phyloP scores from a whole-genome alignment of 2,113 vertebrate species.

The Indri indri region DNA sequence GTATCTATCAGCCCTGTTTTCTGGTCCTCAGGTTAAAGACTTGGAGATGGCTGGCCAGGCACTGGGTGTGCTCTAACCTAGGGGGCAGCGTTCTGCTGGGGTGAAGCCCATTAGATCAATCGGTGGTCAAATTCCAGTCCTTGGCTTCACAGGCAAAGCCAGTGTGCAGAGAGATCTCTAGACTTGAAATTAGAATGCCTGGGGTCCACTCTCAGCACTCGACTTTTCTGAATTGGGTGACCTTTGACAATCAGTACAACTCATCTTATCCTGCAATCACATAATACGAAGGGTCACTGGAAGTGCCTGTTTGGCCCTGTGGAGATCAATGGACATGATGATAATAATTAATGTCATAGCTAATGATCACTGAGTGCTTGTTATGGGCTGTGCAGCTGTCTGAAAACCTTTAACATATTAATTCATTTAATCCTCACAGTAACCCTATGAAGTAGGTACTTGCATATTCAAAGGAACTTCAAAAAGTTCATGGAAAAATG shows the following conservation, averaged over 20 bases:
- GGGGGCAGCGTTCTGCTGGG: not conserved
- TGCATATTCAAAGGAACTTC: not conserved
- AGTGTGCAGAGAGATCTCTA: not conserved
- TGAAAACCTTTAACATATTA: not conserved
- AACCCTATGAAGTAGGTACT: not conserved
- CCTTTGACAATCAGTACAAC: not conserved
- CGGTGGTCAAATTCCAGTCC: not conserved
- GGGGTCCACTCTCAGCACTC: not conserved
- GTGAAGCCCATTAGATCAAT: not conserved
- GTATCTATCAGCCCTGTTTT: not conserved
- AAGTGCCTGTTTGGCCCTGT: not conserved
- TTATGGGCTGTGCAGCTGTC: not conserved
- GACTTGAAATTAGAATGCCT: not conserved
- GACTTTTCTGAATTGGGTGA: not conserved
- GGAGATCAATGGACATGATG: not conserved
- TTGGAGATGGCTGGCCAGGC: not conserved
- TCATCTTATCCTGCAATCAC: not conserved
- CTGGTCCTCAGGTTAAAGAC: not conserved
- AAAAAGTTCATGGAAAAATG: too few relatives aligned
- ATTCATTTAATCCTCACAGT: not conserved
- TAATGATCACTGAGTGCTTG: not conserved
- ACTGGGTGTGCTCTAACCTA: not conserved
- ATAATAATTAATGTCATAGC: not conserved
- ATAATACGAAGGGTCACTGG: not conserved
- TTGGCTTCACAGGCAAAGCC: not conserved